phyloP scores from a whole-genome alignment of 2,888 invertebrate species.

The Podabrus alpinus region DNA sequence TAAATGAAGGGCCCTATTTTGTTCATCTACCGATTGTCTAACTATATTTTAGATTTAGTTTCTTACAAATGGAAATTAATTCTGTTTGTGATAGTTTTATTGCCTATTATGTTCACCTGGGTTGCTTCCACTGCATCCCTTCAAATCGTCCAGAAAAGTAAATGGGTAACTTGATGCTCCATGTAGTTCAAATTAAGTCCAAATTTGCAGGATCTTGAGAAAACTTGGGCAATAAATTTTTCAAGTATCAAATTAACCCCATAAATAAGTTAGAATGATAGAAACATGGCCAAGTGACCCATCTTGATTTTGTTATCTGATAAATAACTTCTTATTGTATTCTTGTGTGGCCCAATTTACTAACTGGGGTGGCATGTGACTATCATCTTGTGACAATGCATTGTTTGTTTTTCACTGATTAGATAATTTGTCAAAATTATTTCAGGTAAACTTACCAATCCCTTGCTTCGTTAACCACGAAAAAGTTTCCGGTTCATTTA shows the following conservation, averaged over 20 bases:
- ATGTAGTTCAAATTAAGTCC: slow-evolving; percentile 13
- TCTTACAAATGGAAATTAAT: slow-evolving; percentile 8
- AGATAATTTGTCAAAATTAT: slow-evolving; percentile 20
- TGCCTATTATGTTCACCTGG: slow-evolving; percentile 19
- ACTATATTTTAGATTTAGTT: background rate
- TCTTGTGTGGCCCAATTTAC: slow-evolving; percentile 42
- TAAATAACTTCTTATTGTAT: slow-evolving; percentile 42
- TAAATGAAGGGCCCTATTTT: slow-evolving; percentile 28
- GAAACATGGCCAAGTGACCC: slow-evolving; percentile 35
- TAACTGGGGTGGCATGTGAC: slow-evolving; percentile 28
- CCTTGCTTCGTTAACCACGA: slow-evolving; percentile 15
- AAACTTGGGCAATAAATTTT: slow-evolving; percentile 7
- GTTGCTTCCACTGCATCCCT: slow-evolving; percentile 5
- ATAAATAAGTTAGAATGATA: slow-evolving; percentile 35
- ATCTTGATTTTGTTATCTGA: slow-evolving; percentile 38
- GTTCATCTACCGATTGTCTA: background rate
- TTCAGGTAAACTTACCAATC: slow-evolving; percentile 5
- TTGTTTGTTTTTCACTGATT: slow-evolving; percentile 11
- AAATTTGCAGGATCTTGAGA: background rate
- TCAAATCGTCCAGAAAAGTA: slow-evolving; percentile 11
- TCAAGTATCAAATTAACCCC: slow-evolving; percentile 17
- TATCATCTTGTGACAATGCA: slow-evolving; percentile 14
- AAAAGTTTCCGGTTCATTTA: background rate
- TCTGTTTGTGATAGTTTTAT: slow-evolving; percentile 19
- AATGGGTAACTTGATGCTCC: slow-evolving; percentile 17